phyloP scores from a whole-genome alignment of 1,140 invertebrate species.

The Mya arenaria region DNA sequence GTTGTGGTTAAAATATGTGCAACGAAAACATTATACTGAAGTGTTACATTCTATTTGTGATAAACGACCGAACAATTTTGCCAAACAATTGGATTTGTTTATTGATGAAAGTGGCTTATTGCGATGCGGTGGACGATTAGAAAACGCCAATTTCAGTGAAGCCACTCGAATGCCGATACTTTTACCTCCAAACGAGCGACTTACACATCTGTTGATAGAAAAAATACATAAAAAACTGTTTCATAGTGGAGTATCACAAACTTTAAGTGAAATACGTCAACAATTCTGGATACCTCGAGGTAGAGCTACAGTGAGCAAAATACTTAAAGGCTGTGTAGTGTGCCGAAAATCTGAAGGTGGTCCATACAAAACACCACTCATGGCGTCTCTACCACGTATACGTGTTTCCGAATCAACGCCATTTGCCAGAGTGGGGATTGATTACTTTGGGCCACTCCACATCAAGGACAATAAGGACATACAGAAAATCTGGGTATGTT shows the following conservation, averaged over 20 bases:
- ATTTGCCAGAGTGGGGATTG: constrained; percentile 6
- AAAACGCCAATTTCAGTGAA: constrained; percentile 8
- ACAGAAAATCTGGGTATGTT: constrained; percentile 22
- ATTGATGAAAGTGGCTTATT: neutral
- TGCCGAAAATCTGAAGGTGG: constrained; percentile 18
- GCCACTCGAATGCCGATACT: neutral
- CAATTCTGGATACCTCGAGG: constrained; percentile 14
- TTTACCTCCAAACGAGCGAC: neutral
- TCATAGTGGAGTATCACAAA: constrained; percentile 39
- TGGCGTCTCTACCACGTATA: neutral
- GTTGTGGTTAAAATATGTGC: neutral
- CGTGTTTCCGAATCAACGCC: neutral
- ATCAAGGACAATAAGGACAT: neutral
- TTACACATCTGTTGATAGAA: constrained; percentile 1
- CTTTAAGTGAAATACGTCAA: neutral
- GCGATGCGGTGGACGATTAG: neutral
- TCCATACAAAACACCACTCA: constrained; percentile 4
- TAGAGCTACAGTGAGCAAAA: constrained; percentile 8
- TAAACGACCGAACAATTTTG: neutral
- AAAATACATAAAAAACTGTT: neutral
- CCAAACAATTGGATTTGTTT: neutral
- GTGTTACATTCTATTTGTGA: neutral
- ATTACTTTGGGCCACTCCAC: constrained; percentile 26
- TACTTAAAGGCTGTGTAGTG: neutral
- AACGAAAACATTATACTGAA: neutral